Conservation (phyloP, 2,797 vertebrate genomes). For the Megalops cyprinoides region DNA sequence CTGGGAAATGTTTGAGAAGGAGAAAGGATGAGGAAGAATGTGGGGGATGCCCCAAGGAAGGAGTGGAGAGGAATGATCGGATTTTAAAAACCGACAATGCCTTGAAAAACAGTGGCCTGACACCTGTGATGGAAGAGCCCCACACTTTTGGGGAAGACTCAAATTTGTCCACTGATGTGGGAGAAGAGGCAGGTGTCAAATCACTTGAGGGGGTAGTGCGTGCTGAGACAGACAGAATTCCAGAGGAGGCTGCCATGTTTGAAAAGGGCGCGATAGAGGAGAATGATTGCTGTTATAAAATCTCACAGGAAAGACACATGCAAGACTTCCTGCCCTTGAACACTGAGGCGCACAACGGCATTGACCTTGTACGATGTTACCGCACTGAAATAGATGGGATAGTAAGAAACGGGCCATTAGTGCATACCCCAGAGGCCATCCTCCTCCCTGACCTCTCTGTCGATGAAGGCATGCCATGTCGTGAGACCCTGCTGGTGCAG, state of each 20-base stretch:
- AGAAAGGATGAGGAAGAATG: background rate
- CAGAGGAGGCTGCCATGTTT: conserved; percentile 19
- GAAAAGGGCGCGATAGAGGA: background rate
- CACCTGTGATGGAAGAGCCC: background rate
- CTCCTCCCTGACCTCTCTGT: background rate
- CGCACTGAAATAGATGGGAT: conserved; percentile 5
- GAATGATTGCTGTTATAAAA: background rate
- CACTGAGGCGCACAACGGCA: conserved; percentile 14
- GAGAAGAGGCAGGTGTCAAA: conserved; percentile 16
- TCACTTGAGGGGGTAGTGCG: conserved; percentile 20
- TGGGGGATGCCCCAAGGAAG: background rate
- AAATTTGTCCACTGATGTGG: conserved; percentile 3
- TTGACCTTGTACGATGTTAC: conserved; percentile 20
- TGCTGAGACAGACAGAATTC: conserved; percentile 21
- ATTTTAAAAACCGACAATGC: conserved; percentile 2
- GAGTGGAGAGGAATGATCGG: background rate
- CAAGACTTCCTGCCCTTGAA: background rate
- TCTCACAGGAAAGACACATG: background rate
- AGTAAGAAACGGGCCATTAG: conserved; percentile 22
- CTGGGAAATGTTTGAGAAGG: conserved; percentile 1
- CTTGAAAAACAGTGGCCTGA: background rate
- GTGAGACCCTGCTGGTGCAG: conserved; percentile 75
- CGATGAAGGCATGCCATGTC: conserved; percentile 22
- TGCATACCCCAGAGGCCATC: conserved; percentile 8
- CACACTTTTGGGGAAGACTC: background rate